Conservation (phyloP, 2,888 invertebrate genomes). For the Epirrhoe alternata region DNA sequence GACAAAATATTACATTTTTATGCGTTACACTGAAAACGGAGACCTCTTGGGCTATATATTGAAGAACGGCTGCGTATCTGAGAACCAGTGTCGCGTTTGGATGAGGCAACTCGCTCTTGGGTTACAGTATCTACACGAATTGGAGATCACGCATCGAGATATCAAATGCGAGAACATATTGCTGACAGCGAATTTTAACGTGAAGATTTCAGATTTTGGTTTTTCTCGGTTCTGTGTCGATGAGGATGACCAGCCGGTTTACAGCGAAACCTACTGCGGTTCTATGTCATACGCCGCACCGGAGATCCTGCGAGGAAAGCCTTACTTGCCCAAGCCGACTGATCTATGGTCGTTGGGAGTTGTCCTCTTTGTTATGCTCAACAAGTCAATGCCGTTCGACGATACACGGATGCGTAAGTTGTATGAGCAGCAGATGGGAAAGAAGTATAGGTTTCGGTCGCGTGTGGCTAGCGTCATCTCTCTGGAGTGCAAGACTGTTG, state of each 20-base stretch:
- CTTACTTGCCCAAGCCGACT: slow-evolving; percentile 89
- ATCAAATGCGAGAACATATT: slow-evolving; percentile 93
- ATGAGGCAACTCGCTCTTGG: slow-evolving; percentile 88
- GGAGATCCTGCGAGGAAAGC: slow-evolving; percentile 91
- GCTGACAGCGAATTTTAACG: slow-evolving; percentile 89
- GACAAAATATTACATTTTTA: slow-evolving; percentile 90
- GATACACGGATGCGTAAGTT: slow-evolving; percentile 90
- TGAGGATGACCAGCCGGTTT: slow-evolving; percentile 67
- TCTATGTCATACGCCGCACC: slow-evolving; percentile 95
- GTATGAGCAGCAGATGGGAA: slow-evolving; percentile 87
- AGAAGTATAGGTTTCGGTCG: slow-evolving; percentile 87
- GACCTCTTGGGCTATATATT: slow-evolving; percentile 90
- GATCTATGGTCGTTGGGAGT: slow-evolving; percentile 94
- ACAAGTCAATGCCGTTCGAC: slow-evolving; percentile 93
- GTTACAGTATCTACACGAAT: slow-evolving; percentile 89
- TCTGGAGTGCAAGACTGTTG: slow-evolving; percentile 86
- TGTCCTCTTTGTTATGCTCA: slow-evolving; percentile 93
- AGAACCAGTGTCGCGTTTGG: slow-evolving; percentile 90
- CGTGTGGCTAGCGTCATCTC: slow-evolving; percentile 85
- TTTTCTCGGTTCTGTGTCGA: slow-evolving; percentile 86
- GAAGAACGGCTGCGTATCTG: slow-evolving; percentile 88
- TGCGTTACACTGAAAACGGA: slow-evolving; percentile 91
- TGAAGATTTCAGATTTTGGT: slow-evolving; percentile 93
- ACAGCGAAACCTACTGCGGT: slow-evolving; percentile 93
- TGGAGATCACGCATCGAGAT: slow-evolving; percentile 91